Conservation (phyloP, 2,797 vertebrate genomes). For the Eospalax fontanierii region DNA sequence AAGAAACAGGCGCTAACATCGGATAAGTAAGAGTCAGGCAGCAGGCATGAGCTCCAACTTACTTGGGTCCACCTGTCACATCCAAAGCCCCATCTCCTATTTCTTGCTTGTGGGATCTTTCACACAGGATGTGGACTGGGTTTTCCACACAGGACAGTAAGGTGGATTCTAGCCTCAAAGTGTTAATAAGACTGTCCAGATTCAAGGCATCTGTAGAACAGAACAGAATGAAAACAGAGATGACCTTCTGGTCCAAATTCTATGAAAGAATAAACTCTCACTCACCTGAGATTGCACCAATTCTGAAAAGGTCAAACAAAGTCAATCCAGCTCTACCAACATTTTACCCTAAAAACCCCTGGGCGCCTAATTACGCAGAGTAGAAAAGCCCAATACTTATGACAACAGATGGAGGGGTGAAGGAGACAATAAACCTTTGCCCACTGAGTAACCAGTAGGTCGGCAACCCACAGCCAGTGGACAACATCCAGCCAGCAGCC, state of each 20-base stretch:
- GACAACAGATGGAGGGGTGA: background rate
- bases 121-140: background rate
- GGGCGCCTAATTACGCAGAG: background rate
- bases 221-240: conserved; percentile 28
- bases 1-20: background rate
- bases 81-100: background rate
- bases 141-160: background rate
- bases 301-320: conserved; percentile 58
- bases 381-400: background rate
- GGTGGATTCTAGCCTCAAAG: background rate
- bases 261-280: background rate
- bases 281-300: background rate
- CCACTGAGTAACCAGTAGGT: background rate
- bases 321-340: background rate
- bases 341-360: background rate
- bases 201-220: conserved; percentile 88
- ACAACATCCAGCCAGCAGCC: background rate
- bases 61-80: conserved; percentile 82
- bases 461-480: background rate
- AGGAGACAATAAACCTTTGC: background rate
- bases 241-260: background rate
- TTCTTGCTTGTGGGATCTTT: background rate
- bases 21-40: background rate
- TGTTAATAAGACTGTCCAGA: conserved; percentile 78
- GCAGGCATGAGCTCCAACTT: background rate